Conservation (phyloP, 2,888 invertebrate genomes). For the Rugalucina vietnamica region DNA sequence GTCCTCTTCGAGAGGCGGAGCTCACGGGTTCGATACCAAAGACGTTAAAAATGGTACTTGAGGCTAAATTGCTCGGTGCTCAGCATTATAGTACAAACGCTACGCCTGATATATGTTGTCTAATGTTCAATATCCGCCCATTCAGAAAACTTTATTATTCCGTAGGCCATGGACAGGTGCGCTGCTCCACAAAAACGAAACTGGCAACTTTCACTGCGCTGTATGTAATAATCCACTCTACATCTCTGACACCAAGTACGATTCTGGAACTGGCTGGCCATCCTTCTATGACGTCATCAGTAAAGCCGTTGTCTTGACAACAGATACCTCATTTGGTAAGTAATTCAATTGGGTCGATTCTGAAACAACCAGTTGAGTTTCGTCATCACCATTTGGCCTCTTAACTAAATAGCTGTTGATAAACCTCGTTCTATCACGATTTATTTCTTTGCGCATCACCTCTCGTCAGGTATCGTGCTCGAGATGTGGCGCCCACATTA, state of each 20-base stretch:
- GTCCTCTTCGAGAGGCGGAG: too few species aligned
- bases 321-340: background rate
- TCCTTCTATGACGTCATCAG: constrained; percentile 88
- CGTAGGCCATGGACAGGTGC: background rate
- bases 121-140: too few species aligned
- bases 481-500: background rate
- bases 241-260: constrained; percentile 94
- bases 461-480: background rate
- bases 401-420: too few species aligned
- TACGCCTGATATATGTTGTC: background rate
- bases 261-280: constrained; percentile 99
- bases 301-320: background rate
- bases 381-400: too few species aligned
- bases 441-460: too few species aligned
- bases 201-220: background rate
- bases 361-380: too few species aligned
- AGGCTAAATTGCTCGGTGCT: background rate
- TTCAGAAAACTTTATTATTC: background rate
- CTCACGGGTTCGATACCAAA: too few species aligned
- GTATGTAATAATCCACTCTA: background rate
- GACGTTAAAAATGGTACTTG: background rate
- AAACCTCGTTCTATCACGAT: too few species aligned
- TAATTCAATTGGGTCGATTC: background rate
- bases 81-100: background rate
- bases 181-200: background rate